Conservation (phyloP, 92 coral and sea anemone genomes). For the Zoanthus sansibaricus region DNA sequence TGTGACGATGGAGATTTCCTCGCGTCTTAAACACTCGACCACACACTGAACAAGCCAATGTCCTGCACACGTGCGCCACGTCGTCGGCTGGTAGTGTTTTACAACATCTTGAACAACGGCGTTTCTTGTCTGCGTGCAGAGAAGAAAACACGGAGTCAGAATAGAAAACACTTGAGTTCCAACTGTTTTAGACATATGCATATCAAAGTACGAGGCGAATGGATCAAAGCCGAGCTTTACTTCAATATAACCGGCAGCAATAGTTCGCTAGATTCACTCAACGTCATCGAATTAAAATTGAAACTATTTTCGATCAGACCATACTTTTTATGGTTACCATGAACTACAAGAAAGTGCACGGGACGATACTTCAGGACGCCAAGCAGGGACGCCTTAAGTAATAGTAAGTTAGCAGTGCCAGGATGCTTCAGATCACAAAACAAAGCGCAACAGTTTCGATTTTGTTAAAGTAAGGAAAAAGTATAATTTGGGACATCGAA, state of each 20-base stretch:
- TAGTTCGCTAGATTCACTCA: background rate
- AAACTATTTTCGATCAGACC: background rate
- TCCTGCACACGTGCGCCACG: background rate
- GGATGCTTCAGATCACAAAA: too few species aligned
- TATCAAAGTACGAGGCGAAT: background rate
- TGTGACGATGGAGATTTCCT: background rate
- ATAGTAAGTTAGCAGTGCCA: too few species aligned
- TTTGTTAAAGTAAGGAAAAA: too few species aligned
- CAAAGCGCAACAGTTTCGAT: too few species aligned
- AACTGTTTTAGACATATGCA: background rate
- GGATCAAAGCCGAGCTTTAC: background rate
- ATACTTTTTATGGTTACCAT: too few species aligned
- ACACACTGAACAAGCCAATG: background rate
- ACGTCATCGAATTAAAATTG: background rate
- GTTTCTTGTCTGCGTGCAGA: slow-evolving; percentile 22
- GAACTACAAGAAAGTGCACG: too few species aligned
- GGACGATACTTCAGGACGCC: too few species aligned
- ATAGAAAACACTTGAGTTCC: background rate
- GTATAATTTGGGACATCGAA: too few species aligned
- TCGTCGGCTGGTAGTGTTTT: background rate
- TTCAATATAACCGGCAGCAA: background rate
- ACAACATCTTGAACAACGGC: slow-evolving; percentile 27
- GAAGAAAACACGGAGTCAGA: background rate
- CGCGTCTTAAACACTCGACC: background rate
- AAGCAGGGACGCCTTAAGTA: too few species aligned